phyloP scores from a whole-genome alignment of 1,140 invertebrate species.

The Drosophila tani region DNA sequence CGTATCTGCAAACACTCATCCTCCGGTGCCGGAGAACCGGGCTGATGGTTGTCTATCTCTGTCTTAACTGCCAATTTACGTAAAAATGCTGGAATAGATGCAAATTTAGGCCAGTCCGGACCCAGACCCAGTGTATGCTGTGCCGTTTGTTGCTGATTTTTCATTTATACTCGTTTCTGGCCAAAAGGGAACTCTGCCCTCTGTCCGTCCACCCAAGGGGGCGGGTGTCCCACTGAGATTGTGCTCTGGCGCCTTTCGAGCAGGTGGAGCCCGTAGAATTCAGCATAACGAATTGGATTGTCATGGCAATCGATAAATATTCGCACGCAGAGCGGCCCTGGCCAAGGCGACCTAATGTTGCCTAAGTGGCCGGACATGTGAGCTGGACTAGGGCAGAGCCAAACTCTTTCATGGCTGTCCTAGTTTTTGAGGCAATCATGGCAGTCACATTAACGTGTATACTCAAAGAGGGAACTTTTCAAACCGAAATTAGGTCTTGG shows the following conservation, averaged over 20 bases:
- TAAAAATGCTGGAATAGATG: constrained; percentile 64
- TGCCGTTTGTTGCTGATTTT: constrained; percentile 62
- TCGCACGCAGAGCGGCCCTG: constrained; percentile 47
- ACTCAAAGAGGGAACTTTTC: no score
- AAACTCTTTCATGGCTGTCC: constrained; percentile 17
- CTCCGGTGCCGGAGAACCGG: constrained; percentile 25
- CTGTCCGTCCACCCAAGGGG: neutral
- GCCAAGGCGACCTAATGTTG: constrained; percentile 60
- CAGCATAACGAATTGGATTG: constrained; percentile 76
- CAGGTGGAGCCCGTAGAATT: constrained; percentile 65
- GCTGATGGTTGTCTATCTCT: constrained; percentile 28
- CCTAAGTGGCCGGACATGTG: constrained; percentile 59
- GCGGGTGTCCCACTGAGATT: constrained; percentile 17
- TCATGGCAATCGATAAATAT: constrained; percentile 74
- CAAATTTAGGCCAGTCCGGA: constrained; percentile 47
- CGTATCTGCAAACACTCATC: constrained; percentile 7
- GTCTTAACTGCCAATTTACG: constrained; percentile 73
- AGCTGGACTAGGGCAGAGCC: constrained; percentile 2
- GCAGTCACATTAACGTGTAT: neutral
- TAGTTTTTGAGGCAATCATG: constrained; percentile 11
- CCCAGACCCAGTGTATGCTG: constrained; percentile 12
- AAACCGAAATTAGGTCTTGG: neutral
- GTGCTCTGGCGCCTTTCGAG: constrained; percentile 22
- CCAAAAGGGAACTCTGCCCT: constrained; percentile 20
- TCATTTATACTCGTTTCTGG: constrained; percentile 54